phyloP scores from a whole-genome alignment of 1,140 invertebrate species.

The Hesperophylax magnus region DNA sequence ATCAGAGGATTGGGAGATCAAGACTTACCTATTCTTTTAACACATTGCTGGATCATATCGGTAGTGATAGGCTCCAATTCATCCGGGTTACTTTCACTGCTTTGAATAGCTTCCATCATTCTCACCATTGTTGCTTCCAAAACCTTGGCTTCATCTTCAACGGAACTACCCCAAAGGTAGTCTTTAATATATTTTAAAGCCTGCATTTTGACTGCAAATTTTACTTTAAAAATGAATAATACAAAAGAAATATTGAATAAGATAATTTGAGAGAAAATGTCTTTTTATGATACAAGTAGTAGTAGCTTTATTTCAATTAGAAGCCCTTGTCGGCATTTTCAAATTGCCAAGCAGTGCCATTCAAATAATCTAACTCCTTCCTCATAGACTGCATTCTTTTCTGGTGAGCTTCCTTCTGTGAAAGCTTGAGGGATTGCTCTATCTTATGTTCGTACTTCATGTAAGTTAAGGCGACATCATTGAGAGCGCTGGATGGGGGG shows the following conservation, averaged over 20 bases:
- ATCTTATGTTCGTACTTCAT: slow-evolving; percentile 55
- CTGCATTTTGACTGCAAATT: neutral
- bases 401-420: slow-evolving; percentile 69
- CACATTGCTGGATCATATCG: too few species aligned
- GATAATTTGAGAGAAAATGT: neutral
- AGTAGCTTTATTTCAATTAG: neutral
- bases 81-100: neutral
- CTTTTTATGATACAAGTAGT: too few species aligned
- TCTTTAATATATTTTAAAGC: slow-evolving; percentile 10
- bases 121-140: neutral
- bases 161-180: neutral
- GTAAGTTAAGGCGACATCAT: slow-evolving; percentile 35
- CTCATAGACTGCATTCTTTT: slow-evolving; percentile 76
- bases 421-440: slow-evolving; percentile 48
- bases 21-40: too few species aligned
- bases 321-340: slow-evolving; percentile 66
- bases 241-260: neutral
- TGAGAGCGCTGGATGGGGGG: neutral
- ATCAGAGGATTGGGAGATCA: too few species aligned
- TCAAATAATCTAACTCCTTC: slow-evolving; percentile 78
- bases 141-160: neutral
- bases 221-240: neutral
- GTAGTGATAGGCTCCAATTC: too few species aligned
- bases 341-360: slow-evolving; percentile 80
- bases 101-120: neutral